Base-by-base conservation (phyloP, 1,140 invertebrate species). In the Subanguina moxae region DNA sequence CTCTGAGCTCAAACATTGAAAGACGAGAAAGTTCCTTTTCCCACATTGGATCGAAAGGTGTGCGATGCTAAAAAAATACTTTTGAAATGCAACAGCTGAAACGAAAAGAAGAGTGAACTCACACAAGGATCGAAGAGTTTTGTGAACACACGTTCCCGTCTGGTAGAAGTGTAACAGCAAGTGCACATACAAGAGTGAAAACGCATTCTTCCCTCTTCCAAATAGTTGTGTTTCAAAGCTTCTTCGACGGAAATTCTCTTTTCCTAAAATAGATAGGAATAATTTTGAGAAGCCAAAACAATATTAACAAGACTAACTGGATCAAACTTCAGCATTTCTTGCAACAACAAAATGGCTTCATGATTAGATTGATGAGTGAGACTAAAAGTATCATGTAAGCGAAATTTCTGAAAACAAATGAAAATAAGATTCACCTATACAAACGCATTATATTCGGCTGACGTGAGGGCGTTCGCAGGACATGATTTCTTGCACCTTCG, bases 161-260 rank as follows among this genome's bases (percentile, higher is more conserved):
- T 87, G 42, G 87, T 87, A 65, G 87, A 88, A 75, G 88, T 90
- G 67, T 79, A 70, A 85, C 95, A 99, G 84, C 95, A 99, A 80
- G 90, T 90, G 86, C 95, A 99, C 95, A 99, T 99, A 84, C 95
- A 98, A 48, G 94, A 97, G 85, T 99, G 95, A 85, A 97, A 98
- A 77, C 95, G 88, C 71, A 98, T 87, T 74, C 95, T 87, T 58
- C 95, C 95, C 84, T 98, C 95, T 81, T 97, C 93, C 65, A 98
- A 86, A 85, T 97, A 98, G 15, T 93, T 92, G 87, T 97, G 94
- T 67, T 90, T 89, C 71, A 98, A 86, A 7, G 95, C 94, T 83
- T 96, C 91, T 43, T 90, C 89, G 57, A 96, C 92, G 8, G 89
- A 90, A 82, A 97, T 93, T 80, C 94, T 87, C 84, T 95, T 94